Evolutionary conservation across 2,113 vertebrate species (phyloP).

Genomic region (Psettodes erumei): DNA sequence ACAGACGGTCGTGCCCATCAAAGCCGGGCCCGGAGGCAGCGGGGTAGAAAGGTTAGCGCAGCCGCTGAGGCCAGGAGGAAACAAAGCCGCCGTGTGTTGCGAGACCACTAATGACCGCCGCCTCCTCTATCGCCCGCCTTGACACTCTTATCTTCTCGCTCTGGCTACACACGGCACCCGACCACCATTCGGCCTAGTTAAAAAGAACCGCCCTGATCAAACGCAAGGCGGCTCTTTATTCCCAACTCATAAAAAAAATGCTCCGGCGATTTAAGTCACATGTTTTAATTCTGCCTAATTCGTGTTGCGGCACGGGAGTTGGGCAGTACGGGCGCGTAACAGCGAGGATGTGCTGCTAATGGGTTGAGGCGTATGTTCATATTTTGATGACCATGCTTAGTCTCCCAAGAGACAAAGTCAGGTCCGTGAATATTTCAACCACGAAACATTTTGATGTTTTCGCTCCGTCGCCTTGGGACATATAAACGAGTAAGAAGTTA

Average conservation of each 20-base stretch:
- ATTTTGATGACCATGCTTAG: background rate
- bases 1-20: constrained; percentile 25
- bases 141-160: constrained; percentile 65
- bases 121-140: constrained; percentile 25
- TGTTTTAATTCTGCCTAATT: constrained; percentile 33
- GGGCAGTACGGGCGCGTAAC: constrained; percentile 4
- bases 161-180: constrained; percentile 58
- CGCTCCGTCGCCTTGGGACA: background rate
- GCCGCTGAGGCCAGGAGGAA: constrained; percentile 39
- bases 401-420: background rate
- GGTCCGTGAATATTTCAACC: background rate
- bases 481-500: background rate
- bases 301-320: constrained; percentile 30
- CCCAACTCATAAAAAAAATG: constrained; percentile 8
- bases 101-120: constrained; percentile 55
- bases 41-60: constrained; percentile 40
- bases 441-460: background rate
- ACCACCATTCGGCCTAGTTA: constrained; percentile 43
- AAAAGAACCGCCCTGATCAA: constrained; percentile 57
- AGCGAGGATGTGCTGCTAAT: constrained; percentile 21
- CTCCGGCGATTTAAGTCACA: constrained; percentile 24
- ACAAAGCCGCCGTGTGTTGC: constrained; percentile 54
- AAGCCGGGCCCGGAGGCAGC: constrained; percentile 17
- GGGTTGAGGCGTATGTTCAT: background rate
- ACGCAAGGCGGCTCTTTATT: background rate